Evolutionary conservation across 2,113 vertebrate species (phyloP).

Genomic region (Pontoporia blainvillei): DNA sequence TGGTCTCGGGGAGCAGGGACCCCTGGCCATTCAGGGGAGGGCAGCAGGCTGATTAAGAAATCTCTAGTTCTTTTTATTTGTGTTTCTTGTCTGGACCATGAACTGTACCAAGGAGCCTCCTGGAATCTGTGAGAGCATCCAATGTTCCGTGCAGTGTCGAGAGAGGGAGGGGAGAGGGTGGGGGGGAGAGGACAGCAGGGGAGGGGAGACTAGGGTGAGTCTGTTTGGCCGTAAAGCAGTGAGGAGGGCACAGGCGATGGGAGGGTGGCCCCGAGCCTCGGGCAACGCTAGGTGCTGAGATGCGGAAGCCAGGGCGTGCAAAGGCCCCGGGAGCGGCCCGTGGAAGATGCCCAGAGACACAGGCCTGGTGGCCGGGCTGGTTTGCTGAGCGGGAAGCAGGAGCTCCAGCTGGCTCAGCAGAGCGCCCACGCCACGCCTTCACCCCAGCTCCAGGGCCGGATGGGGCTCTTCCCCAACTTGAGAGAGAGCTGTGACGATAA

Average conservation of each 20-base stretch:
- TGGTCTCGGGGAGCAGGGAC: rapidly evolving
- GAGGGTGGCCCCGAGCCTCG: neutral
- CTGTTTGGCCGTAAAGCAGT: conserved; percentile 22
- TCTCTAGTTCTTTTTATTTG: neutral
- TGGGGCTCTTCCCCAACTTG: rapidly evolving
- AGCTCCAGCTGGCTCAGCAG: neutral
- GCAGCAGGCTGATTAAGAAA: no score
- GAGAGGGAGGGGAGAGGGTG: neutral
- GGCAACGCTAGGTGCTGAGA: neutral
- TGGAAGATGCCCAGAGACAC: rapidly evolving
- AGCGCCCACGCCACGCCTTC: neutral
- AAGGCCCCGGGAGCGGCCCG: rapidly evolving
- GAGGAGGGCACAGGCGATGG: conserved; percentile 28
- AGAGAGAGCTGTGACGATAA: rapidly evolving
- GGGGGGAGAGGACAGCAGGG: neutral
- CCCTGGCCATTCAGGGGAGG: rapidly evolving
- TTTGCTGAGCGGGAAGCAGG: neutral
- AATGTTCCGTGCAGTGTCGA: rapidly evolving
- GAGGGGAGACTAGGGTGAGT: neutral
- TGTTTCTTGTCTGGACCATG: neutral
- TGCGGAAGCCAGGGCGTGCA: neutral
- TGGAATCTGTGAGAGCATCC: neutral
- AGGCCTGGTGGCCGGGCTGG: neutral
- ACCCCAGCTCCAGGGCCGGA: neutral
- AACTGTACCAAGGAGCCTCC: neutral